A percentile compares a stretch with the other conserved stretches of the same genome.
These are phyloP conservation scores for Latrodectus elegans DNA, from an alignment of 2,888 invertebrate species.

Conservation along the genomic window DNA sequence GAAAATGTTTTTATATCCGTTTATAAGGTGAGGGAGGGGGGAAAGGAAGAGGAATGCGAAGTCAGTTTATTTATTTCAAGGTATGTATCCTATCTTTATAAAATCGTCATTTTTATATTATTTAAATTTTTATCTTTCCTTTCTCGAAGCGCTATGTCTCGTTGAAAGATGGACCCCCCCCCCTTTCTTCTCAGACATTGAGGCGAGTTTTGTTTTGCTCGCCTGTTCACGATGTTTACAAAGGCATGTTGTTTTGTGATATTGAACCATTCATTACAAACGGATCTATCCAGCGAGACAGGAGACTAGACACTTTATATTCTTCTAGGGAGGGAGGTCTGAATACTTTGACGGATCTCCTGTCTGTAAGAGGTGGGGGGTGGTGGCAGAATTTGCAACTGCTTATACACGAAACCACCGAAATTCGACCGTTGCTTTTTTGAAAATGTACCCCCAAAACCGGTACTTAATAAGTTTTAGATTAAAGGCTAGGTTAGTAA, in stretches of 20 bases:
- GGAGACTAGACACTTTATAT: slow-evolving; percentile 40
- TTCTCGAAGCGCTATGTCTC: background rate
- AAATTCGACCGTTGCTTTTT: background rate
- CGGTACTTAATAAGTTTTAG: background rate
- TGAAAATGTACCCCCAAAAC: background rate
- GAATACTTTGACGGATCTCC: background rate
- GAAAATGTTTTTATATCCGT: background rate
- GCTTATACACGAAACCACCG: background rate
- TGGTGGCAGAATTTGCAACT: background rate
- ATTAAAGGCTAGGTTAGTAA: background rate
- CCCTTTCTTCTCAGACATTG: slow-evolving; percentile 9
- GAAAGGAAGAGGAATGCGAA: background rate
- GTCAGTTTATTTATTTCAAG: background rate
- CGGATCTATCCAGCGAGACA: slow-evolving; percentile 34
- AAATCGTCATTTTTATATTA: background rate
- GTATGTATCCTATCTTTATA: slow-evolving; percentile 18
- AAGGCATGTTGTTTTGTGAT: slow-evolving; percentile 50
- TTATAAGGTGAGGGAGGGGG: background rate
- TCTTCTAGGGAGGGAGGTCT: background rate
- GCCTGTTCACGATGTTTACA: slow-evolving; percentile 32
- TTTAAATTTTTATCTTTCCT: background rate
- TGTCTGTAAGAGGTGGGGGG: background rate
- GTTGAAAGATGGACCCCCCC: slow-evolving; percentile 14
- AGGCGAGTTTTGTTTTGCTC: background rate
- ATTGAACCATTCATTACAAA: slow-evolving; percentile 55